Evolutionary conservation across 2,113 vertebrate species (phyloP), one percentile per base, ranked within the genome.

Genomic region (Ciconia maguari): DNA sequence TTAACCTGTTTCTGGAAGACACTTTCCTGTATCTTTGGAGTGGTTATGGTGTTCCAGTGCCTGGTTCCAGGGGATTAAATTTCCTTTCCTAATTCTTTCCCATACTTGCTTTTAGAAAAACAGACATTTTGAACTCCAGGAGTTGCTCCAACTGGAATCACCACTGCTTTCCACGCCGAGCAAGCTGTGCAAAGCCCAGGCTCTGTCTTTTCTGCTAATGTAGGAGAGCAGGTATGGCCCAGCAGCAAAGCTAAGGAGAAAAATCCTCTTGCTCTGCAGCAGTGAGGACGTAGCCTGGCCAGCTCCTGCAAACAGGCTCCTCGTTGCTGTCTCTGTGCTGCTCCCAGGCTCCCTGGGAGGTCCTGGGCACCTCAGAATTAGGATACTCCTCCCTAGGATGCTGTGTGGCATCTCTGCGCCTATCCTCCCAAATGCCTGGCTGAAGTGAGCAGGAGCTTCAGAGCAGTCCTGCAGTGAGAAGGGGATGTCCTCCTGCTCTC

Each of bases 1-100:
- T 92, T 93, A 89, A 91, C 74, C 65, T 95, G 89, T 94, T 58
- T 68, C 77, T 97, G 74, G 75, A 81, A 88, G 89, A 76, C 5
- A 2, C 34, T 89, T 88, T 69, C 60, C 44, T 91, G 0, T 60
- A 3, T 72, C 78, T 76, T 52, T 88, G 52, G 70, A 72, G 21
- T 46, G 24, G 41, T 85, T 78, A 16, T 64, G 7, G 83, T 81
- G 57, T 96, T 92, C 48, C 65, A 75, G 22, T 79, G 55, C 51
- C 44, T 86, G 26, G 11, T 87, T 90, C 46, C 71, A 65, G 41
- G 34, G 44, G 2, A 2, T 48, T 82, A 49, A 32, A 61, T 93
- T 89, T 64, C 34, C 65, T 89, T 86, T 86, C 54, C n/a, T 64
- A 44, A 61, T 68, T 79, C 36, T 89, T 87, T 66, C 77, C 46